A percentile compares a stretch with the other conserved stretches of the same genome.
These are phyloP conservation scores for Dynastes hyllus DNA, from an alignment of 2,888 invertebrate species.

Conservation along the genomic window DNA sequence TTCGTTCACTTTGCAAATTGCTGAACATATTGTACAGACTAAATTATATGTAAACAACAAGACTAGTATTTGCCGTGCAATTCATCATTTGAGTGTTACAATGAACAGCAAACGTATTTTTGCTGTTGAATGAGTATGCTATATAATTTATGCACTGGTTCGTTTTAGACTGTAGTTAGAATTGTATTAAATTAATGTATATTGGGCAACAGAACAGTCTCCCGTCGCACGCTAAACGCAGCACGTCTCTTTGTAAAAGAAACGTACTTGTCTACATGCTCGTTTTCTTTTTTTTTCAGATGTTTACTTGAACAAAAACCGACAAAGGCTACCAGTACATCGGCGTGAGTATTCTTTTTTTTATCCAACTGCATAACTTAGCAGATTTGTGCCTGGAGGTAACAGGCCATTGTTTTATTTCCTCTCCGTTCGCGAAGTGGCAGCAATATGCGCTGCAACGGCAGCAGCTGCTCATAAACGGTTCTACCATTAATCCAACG, in stretches of 20 bases:
- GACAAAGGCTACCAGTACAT: conserved; percentile 13
- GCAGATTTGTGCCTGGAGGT: conserved; percentile 41
- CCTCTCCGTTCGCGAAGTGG: conserved; percentile 29
- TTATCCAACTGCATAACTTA: conserved; percentile 13
- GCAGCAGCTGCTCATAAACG: conserved; percentile 48
- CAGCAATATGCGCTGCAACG: conserved; percentile 35
- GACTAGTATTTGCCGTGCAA: no score
- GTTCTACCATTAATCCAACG: conserved; percentile 41
- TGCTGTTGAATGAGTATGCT: no score
- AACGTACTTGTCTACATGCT: neutral
- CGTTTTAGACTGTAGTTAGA: no score
- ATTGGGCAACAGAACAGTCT: no score
- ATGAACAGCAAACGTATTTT: no score
- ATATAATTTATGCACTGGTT: no score
- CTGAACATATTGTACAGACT: no score
- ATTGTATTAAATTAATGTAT: no score
- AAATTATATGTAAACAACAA: no score
- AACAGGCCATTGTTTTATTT: conserved; percentile 44
- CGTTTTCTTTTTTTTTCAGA: conserved; percentile 21
- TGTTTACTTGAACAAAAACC: conserved; percentile 26
- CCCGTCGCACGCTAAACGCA: neutral
- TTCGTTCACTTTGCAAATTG: no score
- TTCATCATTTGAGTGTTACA: no score
- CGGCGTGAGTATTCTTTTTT: conserved; percentile 36
- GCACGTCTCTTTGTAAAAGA: neutral